Conservation (phyloP, 1,140 invertebrate species). For the Rhagoletis zephyria region DNA sequence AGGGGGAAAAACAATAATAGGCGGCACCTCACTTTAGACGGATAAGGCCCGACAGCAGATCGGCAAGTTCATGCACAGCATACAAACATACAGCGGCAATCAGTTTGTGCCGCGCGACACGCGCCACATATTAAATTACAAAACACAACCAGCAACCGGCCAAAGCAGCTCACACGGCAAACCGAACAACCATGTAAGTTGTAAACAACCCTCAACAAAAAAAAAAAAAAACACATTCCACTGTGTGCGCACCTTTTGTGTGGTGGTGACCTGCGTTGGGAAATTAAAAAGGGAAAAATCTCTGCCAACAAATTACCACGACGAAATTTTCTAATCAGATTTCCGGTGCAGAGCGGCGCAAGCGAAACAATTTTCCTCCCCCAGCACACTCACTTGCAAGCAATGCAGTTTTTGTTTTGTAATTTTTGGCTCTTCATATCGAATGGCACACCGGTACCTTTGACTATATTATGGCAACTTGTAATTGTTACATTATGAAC, state of each 20-base stretch:
- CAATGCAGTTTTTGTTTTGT: slow-evolving; percentile 4
- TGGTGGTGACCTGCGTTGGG: background rate
- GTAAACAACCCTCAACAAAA: background rate
- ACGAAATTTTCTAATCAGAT: slow-evolving; percentile 46
- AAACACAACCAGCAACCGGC: background rate
- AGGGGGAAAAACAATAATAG: background rate
- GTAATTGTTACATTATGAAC: slow-evolving; percentile 46
- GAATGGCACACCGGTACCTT: background rate
- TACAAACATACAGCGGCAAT: slow-evolving; percentile 5
- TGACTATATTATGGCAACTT: slow-evolving; percentile 18
- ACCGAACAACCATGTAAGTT: background rate
- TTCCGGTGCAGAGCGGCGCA: slow-evolving; percentile 28
- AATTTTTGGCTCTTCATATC: no score
- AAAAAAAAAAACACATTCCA: background rate
- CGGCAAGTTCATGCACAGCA: background rate
- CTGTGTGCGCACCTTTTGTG: background rate
- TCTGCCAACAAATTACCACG: slow-evolving; percentile 14
- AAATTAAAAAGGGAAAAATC: slow-evolving; percentile 47
- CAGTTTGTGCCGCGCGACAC: background rate
- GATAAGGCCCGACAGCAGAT: slow-evolving; percentile 20
- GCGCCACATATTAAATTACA: slow-evolving; percentile 54
- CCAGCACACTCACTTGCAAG: background rate
- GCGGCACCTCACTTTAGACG: slow-evolving; percentile 29
- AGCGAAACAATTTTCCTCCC: background rate
- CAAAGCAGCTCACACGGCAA: background rate